These are phyloP conservation scores for Ptychochromis oligacanthus DNA, from an alignment of 2,113 vertebrate species.

Conservation along the genomic window DNA sequence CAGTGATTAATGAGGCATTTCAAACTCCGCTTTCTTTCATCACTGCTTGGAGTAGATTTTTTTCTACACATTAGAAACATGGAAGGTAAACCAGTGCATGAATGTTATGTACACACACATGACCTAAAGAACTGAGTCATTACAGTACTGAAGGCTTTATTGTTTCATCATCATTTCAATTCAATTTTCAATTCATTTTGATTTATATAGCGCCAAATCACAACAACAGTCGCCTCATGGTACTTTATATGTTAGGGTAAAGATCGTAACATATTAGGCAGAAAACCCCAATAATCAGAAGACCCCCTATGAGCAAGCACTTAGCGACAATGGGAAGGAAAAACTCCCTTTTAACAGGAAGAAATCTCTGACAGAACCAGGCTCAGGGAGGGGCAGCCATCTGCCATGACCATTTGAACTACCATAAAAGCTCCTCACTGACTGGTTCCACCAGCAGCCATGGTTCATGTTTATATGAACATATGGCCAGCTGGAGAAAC, in stretches of 20 bases:
- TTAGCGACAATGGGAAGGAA: too few relatives aligned
- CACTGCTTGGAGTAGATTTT: constrained; percentile 1
- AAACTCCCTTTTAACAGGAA: too few relatives aligned
- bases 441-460: constrained; percentile 15
- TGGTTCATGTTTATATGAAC: constrained; percentile 40
- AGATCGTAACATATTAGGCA: too few relatives aligned
- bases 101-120: background rate
- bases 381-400: too few relatives aligned
- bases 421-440: constrained; percentile 4
- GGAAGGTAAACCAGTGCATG: background rate
- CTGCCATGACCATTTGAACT: too few relatives aligned
- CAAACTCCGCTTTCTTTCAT: constrained; percentile 20
- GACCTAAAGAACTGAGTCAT: background rate
- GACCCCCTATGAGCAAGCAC: too few relatives aligned
- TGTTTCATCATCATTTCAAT: constrained; percentile 19
- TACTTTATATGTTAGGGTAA: too few relatives aligned
- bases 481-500: constrained; percentile 42
- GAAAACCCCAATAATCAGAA: too few relatives aligned
- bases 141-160: background rate
- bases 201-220: too few relatives aligned
- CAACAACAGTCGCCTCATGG: too few relatives aligned
- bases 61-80: constrained; percentile 5
- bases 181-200: too few relatives aligned
- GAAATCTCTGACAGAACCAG: too few relatives aligned
- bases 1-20: constrained; percentile 45